A percentile compares a stretch with the other conserved stretches of the same genome.
Evolutionary conservation across 2,888 invertebrate genomes (phyloP).

Genomic region (Nasonovia ribisnigri): DNA sequence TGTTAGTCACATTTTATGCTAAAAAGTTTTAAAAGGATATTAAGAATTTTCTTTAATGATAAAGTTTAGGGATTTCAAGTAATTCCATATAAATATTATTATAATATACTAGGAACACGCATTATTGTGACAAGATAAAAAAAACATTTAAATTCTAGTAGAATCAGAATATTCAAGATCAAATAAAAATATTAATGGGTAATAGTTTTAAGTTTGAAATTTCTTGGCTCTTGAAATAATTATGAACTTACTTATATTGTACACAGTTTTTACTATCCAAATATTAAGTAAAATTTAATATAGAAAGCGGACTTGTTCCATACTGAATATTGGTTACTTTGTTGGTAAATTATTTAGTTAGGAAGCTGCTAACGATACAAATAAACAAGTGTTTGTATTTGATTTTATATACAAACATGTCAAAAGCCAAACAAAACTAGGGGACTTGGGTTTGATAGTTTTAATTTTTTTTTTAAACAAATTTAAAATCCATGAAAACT

Average conservation of each 20-base stretch:
- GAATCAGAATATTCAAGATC: background rate
- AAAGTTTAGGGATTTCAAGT: background rate
- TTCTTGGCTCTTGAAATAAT: background rate
- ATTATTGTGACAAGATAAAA: background rate
- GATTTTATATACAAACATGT: too few species aligned
- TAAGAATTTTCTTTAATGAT: conserved; percentile 31
- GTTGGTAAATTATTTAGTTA: background rate
- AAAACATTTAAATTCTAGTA: background rate
- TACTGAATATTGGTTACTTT: background rate
- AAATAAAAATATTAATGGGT: background rate
- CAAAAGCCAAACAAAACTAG: too few species aligned
- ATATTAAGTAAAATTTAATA: background rate
- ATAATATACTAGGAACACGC: too few species aligned
- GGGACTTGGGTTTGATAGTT: too few species aligned
- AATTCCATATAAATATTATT: background rate
- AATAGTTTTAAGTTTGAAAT: background rate
- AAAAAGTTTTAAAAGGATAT: conserved; percentile 31
- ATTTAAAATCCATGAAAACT: too few species aligned
- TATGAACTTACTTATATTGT: background rate
- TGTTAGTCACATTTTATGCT: background rate
- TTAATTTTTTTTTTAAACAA: too few species aligned
- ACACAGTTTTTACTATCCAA: background rate
- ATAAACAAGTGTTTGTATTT: background rate
- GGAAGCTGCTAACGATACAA: background rate
- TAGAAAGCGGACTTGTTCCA: background rate